Evolutionary conservation across 2,113 vertebrate species (phyloP).

Genomic region (Hyperoodon ampullatus): DNA sequence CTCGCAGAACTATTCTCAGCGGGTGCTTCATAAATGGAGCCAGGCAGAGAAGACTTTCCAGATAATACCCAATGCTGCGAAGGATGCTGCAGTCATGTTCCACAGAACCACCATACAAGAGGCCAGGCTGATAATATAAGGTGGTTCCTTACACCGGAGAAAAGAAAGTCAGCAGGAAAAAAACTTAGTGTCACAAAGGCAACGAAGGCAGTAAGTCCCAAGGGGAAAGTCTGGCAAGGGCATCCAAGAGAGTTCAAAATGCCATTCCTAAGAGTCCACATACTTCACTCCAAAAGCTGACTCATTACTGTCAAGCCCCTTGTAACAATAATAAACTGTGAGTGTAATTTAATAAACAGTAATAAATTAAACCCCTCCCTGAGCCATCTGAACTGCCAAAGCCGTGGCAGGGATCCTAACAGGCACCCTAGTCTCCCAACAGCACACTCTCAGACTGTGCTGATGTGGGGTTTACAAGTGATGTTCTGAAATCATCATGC

Average conservation of each 20-base stretch:
- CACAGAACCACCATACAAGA: constrained; percentile 90
- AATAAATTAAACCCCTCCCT: constrained; percentile 43
- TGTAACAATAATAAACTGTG: constrained; percentile 54
- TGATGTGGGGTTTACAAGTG: background rate
- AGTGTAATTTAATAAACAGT: constrained; percentile 60
- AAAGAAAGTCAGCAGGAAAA: constrained; percentile 33
- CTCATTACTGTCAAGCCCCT: constrained; percentile 48
- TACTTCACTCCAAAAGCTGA: constrained; percentile 59
- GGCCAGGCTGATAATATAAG: constrained; percentile 95
- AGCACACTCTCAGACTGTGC: background rate
- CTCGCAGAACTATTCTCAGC: constrained; percentile 91
- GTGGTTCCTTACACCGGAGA: constrained; percentile 88
- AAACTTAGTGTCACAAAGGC: background rate
- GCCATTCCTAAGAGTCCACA: constrained; percentile 21
- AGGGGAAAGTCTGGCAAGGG: constrained; percentile 37
- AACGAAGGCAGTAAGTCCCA: background rate
- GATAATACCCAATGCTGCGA: constrained; percentile 94
- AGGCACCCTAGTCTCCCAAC: background rate
- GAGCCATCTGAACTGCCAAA: background rate
- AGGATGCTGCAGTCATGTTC: constrained; percentile 94
- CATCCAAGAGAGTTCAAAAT: constrained; percentile 54
- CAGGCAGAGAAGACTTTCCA: constrained; percentile 95
- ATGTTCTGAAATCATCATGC: background rate
- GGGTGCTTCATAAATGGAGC: constrained; percentile 96
- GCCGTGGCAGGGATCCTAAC: background rate